Evolutionary conservation across 1,140 invertebrate genomes (phyloP), one percentile per base, ranked within the genome.

Genomic region (Zaprionus taronus): DNA sequence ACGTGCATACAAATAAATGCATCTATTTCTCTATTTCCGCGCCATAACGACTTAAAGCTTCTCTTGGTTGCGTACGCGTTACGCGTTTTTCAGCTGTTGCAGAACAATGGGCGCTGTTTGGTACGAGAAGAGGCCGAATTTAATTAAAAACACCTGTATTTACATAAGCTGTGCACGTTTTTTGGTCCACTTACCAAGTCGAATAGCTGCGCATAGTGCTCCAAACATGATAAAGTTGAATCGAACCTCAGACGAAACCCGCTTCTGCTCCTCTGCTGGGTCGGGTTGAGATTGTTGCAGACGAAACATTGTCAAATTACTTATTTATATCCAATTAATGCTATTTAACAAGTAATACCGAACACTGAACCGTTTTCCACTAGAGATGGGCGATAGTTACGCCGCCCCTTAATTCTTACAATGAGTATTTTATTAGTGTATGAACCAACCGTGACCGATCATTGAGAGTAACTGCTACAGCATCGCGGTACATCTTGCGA

Each of bases 251-350:
- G 83, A 63, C 4, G 83, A 58, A 5, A 91, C 83, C 5, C 89
- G 81, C 53, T 91, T 92, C 11, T 85, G 80, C 47, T 93, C 92
- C 64, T 93, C 92, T 47, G 89, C 91, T 2, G 92, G 89, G 57
- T 93, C 92, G n/a, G 92, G 82, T 61, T 92, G 91, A 17, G 92
- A 78, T 79, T 87, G 91, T 74, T 91, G 91, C 55, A 93, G 75
- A 12, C 92, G 91, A 49, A 93, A 93, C 92, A 93, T 91, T 60
- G 34, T 49, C 57, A 53, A 28, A 24, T 11, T 51, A 24, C 49
- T 44, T 63, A 38, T n/a, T 56, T 72, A 51, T 44, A 51, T 38
- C 14, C 31, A 31, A 44, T 53, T 61, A 34, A 41, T 11, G 56
- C 64, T 41, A 28, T 24, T 51, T 11, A 51, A 51, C 22, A 51